phyloP scores from a whole-genome alignment of 2,797 vertebrate species.

The Peromyscus eremicus region DNA sequence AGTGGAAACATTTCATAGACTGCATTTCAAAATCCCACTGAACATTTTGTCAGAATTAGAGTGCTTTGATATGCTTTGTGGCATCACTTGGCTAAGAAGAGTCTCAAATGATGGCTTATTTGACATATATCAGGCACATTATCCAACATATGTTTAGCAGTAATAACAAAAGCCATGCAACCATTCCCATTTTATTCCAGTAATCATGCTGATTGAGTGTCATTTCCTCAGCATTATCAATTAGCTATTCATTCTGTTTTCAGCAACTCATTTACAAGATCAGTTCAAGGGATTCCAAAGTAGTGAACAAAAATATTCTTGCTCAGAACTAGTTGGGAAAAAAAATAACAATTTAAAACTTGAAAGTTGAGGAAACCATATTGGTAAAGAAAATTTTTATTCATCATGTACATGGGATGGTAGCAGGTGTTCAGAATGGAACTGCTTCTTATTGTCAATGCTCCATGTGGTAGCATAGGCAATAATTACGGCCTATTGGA shows the following conservation, averaged over 20 bases:
- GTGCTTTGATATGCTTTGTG: neutral
- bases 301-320: constrained; percentile 10
- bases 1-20: neutral
- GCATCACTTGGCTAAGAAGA: neutral
- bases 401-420: neutral
- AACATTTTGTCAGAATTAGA: constrained; percentile 6
- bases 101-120: neutral
- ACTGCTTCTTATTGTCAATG: neutral
- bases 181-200: constrained; percentile 3
- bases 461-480: neutral
- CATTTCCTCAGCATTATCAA: constrained; percentile 35
- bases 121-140: constrained; percentile 16
- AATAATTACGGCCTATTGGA: neutral
- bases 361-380: neutral
- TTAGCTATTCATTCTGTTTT: constrained; percentile 44
- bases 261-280: constrained; percentile 42
- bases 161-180: constrained; percentile 1
- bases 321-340: neutral
- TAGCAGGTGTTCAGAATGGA: neutral
- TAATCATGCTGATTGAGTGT: constrained; percentile 7
- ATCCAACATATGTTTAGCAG: neutral
- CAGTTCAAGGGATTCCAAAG: constrained; percentile 24
- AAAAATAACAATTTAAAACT: neutral
- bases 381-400: neutral
- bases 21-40: neutral